These are phyloP conservation scores for Chelonoidis abingdonii DNA, from an alignment of 2,113 vertebrate species.

Conservation along the genomic window DNA sequence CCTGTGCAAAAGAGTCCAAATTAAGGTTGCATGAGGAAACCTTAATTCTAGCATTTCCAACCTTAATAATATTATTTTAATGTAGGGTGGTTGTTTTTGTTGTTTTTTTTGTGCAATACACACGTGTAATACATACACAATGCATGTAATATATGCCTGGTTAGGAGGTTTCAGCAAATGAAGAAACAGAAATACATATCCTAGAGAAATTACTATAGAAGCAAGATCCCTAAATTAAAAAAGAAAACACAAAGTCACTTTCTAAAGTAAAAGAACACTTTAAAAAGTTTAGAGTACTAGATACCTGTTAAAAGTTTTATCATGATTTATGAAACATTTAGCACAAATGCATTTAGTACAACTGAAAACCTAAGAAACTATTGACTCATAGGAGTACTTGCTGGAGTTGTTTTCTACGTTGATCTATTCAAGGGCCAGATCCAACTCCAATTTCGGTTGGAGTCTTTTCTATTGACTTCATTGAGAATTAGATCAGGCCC, in stretches of 20 bases:
- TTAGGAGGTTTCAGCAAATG: not conserved
- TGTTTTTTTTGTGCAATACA: too few relatives aligned
- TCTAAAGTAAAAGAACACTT: not conserved
- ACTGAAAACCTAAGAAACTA: not conserved
- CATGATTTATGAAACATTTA: not conserved
- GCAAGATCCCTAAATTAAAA: not conserved
- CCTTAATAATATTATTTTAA: not conserved
- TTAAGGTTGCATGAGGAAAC: not conserved
- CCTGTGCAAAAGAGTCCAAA: not conserved
- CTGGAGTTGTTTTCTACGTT: not conserved
- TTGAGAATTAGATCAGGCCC: not conserved
- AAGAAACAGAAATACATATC: not conserved
- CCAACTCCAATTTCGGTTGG: not conserved
- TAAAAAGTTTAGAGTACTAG: not conserved
- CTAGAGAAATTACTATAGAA: not conserved
- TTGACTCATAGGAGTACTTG: not conserved
- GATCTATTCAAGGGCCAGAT: not conserved
- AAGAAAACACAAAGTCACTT: not conserved
- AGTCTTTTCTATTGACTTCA: not conserved
- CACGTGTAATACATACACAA: too few relatives aligned
- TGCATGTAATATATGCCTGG: not conserved
- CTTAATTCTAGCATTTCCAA: not conserved
- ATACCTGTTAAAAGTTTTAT: not conserved
- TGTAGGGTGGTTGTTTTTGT: not conserved
- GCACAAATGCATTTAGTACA: not conserved